Evolutionary conservation across 1,140 invertebrate species (phyloP).

Genomic region (Caerostris darwini): DNA sequence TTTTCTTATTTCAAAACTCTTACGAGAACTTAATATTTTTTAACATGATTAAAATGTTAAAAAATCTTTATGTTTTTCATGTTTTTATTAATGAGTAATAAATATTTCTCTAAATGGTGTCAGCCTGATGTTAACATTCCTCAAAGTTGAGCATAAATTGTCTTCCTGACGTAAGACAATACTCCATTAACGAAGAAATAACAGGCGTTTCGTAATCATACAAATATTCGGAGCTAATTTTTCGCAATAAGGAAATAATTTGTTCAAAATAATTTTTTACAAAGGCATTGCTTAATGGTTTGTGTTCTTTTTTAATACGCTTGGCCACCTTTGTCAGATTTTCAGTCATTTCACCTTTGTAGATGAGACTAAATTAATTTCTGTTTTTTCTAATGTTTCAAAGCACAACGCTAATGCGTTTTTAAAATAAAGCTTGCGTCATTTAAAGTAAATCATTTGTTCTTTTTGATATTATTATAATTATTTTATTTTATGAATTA

Average conservation of each 20-base stretch:
- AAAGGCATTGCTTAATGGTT: neutral
- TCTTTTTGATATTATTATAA: too few relatives aligned
- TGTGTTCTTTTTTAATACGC: neutral
- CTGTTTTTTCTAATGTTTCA: neutral
- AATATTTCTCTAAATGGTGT: neutral
- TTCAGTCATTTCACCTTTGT: too few relatives aligned
- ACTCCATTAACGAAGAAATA: neutral
- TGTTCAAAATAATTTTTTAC: neutral
- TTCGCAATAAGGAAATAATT: neutral
- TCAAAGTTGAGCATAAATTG: neutral
- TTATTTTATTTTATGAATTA: too few relatives aligned
- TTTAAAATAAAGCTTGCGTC: neutral
- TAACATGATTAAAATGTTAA: too few relatives aligned
- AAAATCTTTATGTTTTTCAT: neutral
- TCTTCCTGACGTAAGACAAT: neutral
- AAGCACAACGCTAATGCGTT: neutral
- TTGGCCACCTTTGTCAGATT: neutral
- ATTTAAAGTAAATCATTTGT: neutral
- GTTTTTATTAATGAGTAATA: neutral
- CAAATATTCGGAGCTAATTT: neutral
- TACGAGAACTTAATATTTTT: too few relatives aligned
- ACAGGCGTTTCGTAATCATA: neutral
- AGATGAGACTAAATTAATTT: neutral
- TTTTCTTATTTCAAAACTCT: too few relatives aligned
- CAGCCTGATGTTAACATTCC: neutral